Conservation (phyloP, 1,140 invertebrate genomes). For the Phymorhynchus buccinoides region DNA sequence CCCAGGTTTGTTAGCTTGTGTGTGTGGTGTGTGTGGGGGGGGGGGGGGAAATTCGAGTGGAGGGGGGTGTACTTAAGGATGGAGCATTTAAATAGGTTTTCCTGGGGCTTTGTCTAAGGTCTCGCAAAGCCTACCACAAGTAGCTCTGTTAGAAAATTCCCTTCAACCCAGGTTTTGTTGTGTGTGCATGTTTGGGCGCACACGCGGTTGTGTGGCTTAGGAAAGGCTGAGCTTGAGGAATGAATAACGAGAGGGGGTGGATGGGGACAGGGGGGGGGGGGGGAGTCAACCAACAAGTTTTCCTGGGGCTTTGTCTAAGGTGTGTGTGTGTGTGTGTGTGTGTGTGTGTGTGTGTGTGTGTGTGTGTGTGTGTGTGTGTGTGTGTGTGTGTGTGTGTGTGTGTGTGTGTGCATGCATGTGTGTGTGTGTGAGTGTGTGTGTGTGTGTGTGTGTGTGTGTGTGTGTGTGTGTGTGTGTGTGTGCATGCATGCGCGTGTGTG, state of each 20-base stretch:
- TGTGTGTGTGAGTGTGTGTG: constrained; percentile 17
- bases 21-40: constrained; percentile 3
- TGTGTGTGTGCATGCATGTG: neutral
- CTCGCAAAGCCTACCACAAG: constrained; percentile 28
- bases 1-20: constrained; percentile 13
- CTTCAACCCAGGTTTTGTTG: constrained; percentile 20
- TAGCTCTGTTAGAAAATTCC: constrained; percentile 34
- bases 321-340: too few species aligned
- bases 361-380: neutral
- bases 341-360: too few species aligned
- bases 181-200: neutral
- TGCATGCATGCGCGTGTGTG: too few species aligned
- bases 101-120: constrained; percentile 44
- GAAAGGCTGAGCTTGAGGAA: too few species aligned
- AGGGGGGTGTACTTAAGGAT: too few species aligned
- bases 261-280: too few species aligned
- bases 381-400: neutral
- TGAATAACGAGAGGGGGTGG: too few species aligned
- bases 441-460: constrained; percentile 4
- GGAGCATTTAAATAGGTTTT: constrained; percentile 39
- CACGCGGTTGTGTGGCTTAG: neutral
- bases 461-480: constrained; percentile 19
- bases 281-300: too few species aligned
- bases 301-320: too few species aligned
- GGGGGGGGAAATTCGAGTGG: neutral